Conservation (phyloP, 2,797 vertebrate species). For the Scarus forsteni region DNA sequence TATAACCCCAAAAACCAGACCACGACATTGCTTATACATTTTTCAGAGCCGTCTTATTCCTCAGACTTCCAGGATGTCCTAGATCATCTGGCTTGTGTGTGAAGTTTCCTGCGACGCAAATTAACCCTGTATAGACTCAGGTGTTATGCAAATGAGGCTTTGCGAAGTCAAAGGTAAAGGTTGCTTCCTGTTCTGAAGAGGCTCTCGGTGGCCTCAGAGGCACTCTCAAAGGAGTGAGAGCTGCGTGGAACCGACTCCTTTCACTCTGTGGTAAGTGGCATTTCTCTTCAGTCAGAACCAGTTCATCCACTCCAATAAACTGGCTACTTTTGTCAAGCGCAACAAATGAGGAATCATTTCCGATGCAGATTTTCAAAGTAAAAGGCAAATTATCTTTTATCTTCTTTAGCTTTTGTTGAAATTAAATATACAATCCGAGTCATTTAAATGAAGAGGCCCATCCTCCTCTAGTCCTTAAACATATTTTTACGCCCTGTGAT, state of each 20-base stretch:
- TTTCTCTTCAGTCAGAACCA: conserved; percentile 49
- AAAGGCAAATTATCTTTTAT: background rate
- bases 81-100: background rate
- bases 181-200: conserved; percentile 27
- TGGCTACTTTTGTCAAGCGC: background rate
- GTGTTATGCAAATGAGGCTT: conserved; percentile 60
- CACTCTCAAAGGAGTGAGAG: conserved; percentile 17
- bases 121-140: conserved; percentile 30
- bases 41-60: background rate
- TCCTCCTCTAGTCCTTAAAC: too few species aligned
- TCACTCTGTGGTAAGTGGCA: conserved; percentile 17
- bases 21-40: background rate
- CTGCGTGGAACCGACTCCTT: conserved; percentile 27
- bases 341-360: background rate
- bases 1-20: background rate
- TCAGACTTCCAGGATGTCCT: background rate
- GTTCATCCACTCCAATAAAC: conserved; percentile 64
- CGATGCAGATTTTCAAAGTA: conserved; percentile 25
- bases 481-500: too few species aligned
- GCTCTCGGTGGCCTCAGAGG: conserved; percentile 8
- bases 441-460: too few species aligned
- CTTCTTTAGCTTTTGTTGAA: background rate
- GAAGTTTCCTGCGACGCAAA: conserved; percentile 49
- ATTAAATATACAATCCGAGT: too few species aligned
- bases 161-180: conserved; percentile 10